Base-by-base conservation (phyloP, 2,888 invertebrate species). In the Muschampia plurimacula region DNA sequence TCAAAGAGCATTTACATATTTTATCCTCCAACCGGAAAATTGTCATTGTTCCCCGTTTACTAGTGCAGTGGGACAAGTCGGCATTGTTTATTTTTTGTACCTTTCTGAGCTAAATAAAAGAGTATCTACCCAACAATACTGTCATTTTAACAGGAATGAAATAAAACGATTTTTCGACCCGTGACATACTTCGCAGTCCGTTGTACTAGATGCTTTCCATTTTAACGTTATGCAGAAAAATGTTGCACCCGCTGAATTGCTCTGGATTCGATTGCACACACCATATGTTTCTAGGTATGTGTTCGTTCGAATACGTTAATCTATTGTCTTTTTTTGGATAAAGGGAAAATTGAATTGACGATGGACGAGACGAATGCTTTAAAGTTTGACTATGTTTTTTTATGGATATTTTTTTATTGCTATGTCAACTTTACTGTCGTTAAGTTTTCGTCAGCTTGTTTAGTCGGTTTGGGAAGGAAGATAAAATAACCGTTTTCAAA, bases 51-150 rank as follows among this genome's bases (percentile, higher is more conserved):
- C 12, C 39, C 60, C 59, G 13, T 9, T 60, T n/a, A 60, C 60
- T 39, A 15, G 39, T 39, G 39, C 39, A 60, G 60, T 60, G 39
- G 60, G 36, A 60, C 60, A 60, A 36, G 81, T 84, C 80, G 81
- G 82, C 82, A 82, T 75, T 78, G 75, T 77, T 76, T 77, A 78
- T 78, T 78, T 80, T 83, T 81, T 84, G 75, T 77, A n/a, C 60
- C 39, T 39, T 60, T 60, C 60, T n/a, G 60, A 60, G 60, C 60
- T 39, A 60, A 60, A 60, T 39, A 55, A 66, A 55, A 66, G 15
- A 52, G 52, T 65, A 52, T 9, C n/a, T 65, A 49, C n/a, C 13
- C 10, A 36, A 55, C 66, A n/a, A 55, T 66, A 66, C 36, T 9
- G 66, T 36, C 32, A 13, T 57, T 57, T 57, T 32, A 55, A 57